phyloP scores from a whole-genome alignment of 2,113 vertebrate species.

The Dinomys branickii region DNA sequence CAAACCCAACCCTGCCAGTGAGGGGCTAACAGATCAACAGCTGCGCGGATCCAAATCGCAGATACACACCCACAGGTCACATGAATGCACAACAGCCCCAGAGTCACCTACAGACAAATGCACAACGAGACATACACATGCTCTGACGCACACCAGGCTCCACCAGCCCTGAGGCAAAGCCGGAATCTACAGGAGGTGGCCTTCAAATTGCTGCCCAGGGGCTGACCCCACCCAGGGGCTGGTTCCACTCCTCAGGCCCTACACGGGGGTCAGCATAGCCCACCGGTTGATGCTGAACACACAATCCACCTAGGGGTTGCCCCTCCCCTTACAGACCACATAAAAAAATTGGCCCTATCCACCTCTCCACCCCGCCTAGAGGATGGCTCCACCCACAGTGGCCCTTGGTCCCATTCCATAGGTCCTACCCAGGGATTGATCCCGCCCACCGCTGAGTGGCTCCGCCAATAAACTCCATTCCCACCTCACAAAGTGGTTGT shows the following conservation, averaged over 20 bases:
- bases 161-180: not conserved
- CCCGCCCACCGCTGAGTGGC: not conserved
- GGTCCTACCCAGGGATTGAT: not conserved
- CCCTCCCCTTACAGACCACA: not conserved
- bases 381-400: conserved; percentile 48
- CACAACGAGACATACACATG: no score
- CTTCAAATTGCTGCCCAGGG: not conserved
- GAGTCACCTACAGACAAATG: not conserved
- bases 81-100: not conserved
- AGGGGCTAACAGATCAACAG: not conserved
- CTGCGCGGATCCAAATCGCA: not conserved
- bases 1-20: not conserved
- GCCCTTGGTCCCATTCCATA: conserved; percentile 56
- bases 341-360: not conserved
- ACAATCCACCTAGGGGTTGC: not conserved
- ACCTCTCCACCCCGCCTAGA: not conserved
- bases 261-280: not conserved
- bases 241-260: no score
- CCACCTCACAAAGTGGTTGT: no score
- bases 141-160: not conserved
- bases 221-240: not conserved
- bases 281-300: not conserved
- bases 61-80: not conserved
- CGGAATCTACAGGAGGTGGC: not conserved
- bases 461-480: not conserved